Base-by-base conservation (phyloP, 2,113 vertebrate genomes). In the Psilopogon haemacephalus region DNA sequence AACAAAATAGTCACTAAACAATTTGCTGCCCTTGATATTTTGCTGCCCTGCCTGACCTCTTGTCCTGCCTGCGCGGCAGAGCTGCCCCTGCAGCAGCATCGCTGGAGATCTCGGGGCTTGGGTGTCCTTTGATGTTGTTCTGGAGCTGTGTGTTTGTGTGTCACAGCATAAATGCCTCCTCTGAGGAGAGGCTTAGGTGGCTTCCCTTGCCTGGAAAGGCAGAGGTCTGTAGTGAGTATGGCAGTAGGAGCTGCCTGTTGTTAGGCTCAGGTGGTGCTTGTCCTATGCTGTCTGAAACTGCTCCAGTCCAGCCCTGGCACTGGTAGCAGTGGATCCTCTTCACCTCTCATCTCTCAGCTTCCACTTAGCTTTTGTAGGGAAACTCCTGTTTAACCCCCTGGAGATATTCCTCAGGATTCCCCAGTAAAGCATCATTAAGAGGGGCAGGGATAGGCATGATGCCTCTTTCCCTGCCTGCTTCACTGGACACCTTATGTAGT, bases 1-100 rank as follows among this genome's bases (percentile, higher is more conserved):
- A 95, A 95, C 92, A 90, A 89, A 93, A 83, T 7, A 62, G 74
- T 52, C 58, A 16, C 84, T 86, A 74, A 93, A 95, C 92, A 87
- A 84, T 94, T 91, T 89, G 93, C 77, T 92, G 69, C 63, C 89
- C 54, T 70, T 93, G 86, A 70, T 95, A 64, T 84, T 92, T 95
- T 83, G 84, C 23, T 95, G 94, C 33, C 86, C 70, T 32, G 44
- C 0, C 0, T 88, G 90, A 85, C 84, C 86, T 56, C 19, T 27
- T 33, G 30, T 83, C 72, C 86, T 2, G 30, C 55, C 50, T 30
- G 38, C 9, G 0, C 5, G 68, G 67, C 78, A 46, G 63, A 85
- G 74, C 87, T 56, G 68, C 24, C 86, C 86, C 70, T 84, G 84
- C 88, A 90, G 93, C 54, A 0, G 56, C 2, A 1, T 38, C 48